These are phyloP conservation scores for Grus americana DNA, from an alignment of 2,113 vertebrate species.

Conservation along the genomic window DNA sequence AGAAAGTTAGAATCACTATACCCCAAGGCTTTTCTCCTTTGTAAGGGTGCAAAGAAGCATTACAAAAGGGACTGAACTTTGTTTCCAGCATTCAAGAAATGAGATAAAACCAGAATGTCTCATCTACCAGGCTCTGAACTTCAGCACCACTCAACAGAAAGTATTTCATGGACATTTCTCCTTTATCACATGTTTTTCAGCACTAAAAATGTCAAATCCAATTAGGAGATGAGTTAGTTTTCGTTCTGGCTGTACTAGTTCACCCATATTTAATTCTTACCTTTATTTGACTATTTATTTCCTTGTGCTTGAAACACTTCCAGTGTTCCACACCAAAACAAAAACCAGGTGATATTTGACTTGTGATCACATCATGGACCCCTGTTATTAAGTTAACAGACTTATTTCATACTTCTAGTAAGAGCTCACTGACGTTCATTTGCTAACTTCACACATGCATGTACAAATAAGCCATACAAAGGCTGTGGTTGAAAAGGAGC, in stretches of 20 bases:
- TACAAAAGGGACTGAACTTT: background rate
- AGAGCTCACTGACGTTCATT: background rate
- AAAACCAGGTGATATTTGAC: background rate
- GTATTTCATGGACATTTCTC: background rate
- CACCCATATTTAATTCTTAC: background rate
- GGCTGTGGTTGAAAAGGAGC: background rate
- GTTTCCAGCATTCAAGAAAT: background rate
- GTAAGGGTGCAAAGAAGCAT: background rate
- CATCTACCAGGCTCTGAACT: background rate
- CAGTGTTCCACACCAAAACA: background rate
- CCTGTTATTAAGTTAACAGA: fast-evolving
- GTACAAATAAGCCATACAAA: background rate
- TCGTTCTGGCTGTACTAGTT: background rate
- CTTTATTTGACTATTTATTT: background rate
- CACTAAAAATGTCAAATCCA: background rate
- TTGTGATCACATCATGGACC: background rate
- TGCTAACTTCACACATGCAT: background rate
- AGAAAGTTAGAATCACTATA: background rate
- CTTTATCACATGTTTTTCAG: background rate
- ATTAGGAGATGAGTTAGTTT: background rate
- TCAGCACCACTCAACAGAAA: background rate
- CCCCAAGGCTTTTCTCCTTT: background rate
- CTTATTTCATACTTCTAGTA: background rate
- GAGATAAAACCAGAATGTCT: background rate
- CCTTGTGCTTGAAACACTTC: background rate